These are phyloP conservation scores for Luperina nickerlii DNA, from an alignment of 2,888 invertebrate genomes.

Conservation along the genomic window DNA sequence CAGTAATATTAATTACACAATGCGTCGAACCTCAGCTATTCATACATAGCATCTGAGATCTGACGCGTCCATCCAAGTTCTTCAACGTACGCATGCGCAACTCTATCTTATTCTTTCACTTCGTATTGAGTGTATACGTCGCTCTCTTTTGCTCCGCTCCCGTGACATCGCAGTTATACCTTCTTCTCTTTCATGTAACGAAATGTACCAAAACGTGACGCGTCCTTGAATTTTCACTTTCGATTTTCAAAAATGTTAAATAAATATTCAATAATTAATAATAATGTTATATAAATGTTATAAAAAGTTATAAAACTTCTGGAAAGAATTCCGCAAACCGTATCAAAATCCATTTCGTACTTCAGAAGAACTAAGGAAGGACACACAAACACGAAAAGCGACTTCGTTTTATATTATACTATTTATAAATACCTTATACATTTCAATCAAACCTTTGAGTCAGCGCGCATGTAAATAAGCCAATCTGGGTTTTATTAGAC, in stretches of 20 bases:
- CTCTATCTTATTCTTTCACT: not conserved
- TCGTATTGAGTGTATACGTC: not conserved
- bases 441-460: not conserved
- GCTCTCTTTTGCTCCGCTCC: conserved; percentile 1
- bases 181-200: conserved; percentile 12
- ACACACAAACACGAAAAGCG: not conserved
- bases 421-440: not conserved
- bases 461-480: not conserved
- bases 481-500: not conserved
- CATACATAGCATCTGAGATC: not conserved
- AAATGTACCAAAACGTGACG: not conserved
- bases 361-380: not conserved
- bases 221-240: not conserved
- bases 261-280: not conserved
- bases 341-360: not conserved
- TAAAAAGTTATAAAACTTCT: not conserved
- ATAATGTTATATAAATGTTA: not conserved
- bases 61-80: no score
- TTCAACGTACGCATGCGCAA: not conserved
- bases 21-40: not conserved
- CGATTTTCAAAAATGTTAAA: not conserved
- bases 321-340: not conserved
- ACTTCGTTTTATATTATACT: not conserved
- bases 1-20: not conserved
- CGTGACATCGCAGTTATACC: not conserved